Base-by-base conservation (phyloP, 2,888 invertebrate species). In the Dasypogon diadema region DNA sequence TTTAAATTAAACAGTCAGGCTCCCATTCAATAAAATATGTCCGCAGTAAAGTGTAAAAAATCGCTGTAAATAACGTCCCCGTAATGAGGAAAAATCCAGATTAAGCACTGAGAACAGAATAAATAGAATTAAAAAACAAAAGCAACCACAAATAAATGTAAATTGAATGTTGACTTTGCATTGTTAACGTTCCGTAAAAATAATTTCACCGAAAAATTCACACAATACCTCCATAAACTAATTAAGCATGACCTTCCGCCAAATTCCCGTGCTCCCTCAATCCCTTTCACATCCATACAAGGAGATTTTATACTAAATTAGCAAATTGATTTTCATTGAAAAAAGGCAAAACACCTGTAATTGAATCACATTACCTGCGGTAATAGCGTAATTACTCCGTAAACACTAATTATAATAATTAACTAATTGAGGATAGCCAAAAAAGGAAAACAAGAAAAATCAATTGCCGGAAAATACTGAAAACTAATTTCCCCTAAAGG, bases 131-230 rank as follows among this genome's bases (percentile, higher is more conserved):
- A 51, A n/a, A 48, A 65, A 65, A 22, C 16, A 22, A 14, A 24
- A 46, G n/a, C 60, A 12, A 60, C 60, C 60, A 26, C 60, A 60
- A 37, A 60, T 60, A 60, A 60, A 60, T 60, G 60, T 34, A 10
- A 37, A 60, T 37, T 37, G 14, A 60, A 60, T 60, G 60, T 60
- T 60, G 60, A 60, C 42, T n/a, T 34, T 34, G 18, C 37, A 60
- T 60, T 65, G 48, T 22, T 46, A 65, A 63, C 42, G 24, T 21
- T 24, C 6, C n/a, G 24, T 48, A 24, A 46, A 22, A 46, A 48
- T 46, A 65, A 65, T 51, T 51, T 12, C 18, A 12, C 6, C 16
- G 1, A 51, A 51, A 21, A 16, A 12, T 48, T 48, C 16, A 48
- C 12, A 12, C 48, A 48, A 51, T 51, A 4, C 14, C 21, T 51